phyloP scores from a whole-genome alignment of 1,140 invertebrate species.

The Lepidostoma basale region DNA sequence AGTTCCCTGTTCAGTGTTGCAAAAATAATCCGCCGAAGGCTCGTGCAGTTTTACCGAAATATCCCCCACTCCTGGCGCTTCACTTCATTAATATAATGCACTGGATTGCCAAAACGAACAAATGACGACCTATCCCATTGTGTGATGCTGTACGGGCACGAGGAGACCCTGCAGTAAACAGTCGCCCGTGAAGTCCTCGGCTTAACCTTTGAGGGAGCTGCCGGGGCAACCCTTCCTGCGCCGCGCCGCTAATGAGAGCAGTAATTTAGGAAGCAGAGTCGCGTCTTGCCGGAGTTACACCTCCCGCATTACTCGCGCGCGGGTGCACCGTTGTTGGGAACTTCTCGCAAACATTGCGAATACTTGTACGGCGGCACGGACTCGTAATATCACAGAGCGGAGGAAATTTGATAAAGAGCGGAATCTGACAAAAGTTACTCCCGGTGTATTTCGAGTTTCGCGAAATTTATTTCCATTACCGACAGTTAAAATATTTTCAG shows the following conservation, averaged over 20 bases:
- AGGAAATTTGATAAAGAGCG: slow-evolving; percentile 8
- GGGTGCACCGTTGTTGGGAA: slow-evolving; percentile 3
- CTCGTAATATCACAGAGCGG: not conserved
- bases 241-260: not conserved
- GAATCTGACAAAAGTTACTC: not conserved
- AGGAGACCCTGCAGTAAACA: not conserved
- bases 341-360: not conserved
- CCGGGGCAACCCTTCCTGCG: not conserved
- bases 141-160: not conserved
- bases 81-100: slow-evolving; percentile 30
- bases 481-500: no score
- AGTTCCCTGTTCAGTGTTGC: slow-evolving; percentile 18
- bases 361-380: not conserved
- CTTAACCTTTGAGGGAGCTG: not conserved
- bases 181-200: not conserved
- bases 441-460: no score
- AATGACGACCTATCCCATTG: slow-evolving; percentile 25
- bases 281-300: no score
- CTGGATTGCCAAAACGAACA: slow-evolving; percentile 22
- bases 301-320: slow-evolving; percentile 10
- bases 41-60: slow-evolving; percentile 18
- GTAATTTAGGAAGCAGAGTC: no score
- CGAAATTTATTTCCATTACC: no score
- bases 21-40: slow-evolving; percentile 22
- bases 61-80: slow-evolving; percentile 14